Conservation (phyloP, 1,140 invertebrate species). For the Pectinophora gossypiella region DNA sequence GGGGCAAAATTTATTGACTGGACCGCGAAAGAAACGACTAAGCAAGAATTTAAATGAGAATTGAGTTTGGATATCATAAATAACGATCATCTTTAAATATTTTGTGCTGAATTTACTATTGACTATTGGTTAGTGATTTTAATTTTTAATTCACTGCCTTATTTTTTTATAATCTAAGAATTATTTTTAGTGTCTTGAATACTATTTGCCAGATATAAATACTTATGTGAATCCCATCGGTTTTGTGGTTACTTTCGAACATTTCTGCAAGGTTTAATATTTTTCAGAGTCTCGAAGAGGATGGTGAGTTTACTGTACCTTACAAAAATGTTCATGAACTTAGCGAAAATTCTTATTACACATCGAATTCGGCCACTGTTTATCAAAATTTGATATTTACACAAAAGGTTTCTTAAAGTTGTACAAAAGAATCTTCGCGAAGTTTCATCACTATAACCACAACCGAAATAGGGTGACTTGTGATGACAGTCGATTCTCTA, state of each 20-base stretch:
- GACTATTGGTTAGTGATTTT: background rate
- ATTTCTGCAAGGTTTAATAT: constrained; percentile 60
- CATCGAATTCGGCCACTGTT: background rate
- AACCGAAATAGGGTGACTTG: constrained; percentile 16
- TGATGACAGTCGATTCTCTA: background rate
- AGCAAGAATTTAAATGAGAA: constrained; percentile 19
- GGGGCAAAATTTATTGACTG: constrained; percentile 51
- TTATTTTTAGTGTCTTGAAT: background rate
- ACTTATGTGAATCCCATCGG: background rate
- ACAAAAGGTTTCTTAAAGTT: constrained; percentile 3
- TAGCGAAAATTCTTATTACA: constrained; percentile 37
- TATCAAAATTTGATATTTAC: background rate
- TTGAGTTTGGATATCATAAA: constrained; percentile 39
- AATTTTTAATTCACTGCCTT: too few species aligned
- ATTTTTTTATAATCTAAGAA: too few species aligned
- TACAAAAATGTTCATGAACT: constrained; percentile 60
- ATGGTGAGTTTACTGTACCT: constrained; percentile 63
- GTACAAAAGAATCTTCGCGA: constrained; percentile 31
- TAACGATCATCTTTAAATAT: constrained; percentile 46
- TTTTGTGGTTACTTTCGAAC: constrained; percentile 47
- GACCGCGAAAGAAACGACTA: constrained; percentile 50
- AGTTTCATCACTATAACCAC: constrained; percentile 38
- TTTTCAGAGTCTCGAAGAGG: constrained; percentile 66
- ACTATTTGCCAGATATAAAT: background rate
- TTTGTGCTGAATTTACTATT: constrained; percentile 15